Evolutionary conservation across 2,797 vertebrate genomes (phyloP), one percentile per base, ranked within the genome.

Genomic region (Heterohyrax brucei): DNA sequence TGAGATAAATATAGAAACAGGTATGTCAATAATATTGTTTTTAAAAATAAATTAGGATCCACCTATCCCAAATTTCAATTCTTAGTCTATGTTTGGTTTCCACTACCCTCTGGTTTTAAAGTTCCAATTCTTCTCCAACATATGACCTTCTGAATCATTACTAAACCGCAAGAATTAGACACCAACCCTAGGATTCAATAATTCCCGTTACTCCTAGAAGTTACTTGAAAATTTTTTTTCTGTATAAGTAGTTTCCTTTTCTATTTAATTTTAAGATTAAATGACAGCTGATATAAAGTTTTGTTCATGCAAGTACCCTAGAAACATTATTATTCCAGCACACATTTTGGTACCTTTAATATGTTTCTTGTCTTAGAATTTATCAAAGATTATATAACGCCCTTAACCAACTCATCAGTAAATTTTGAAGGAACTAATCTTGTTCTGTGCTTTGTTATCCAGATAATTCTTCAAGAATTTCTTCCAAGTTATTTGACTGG

Each of bases 201-300:
- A 30, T 7, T 7, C 2, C 19, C 10, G 44, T 10, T 46, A 81
- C 84, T 73, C 18, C 8, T 72, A 44, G 33, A 48, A 61, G 3
- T 8, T 59, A 70, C 84, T 88, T 68, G 24, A 3, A 56, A 56
- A 18, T 61, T 30, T 24, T 1, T 8, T 44, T 21, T 44, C 16
- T 8, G 39, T 39, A 44, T 68, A 48, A 21, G 53, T 81, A 33
- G 2, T n/a, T 5, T 62, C 80, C 28, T 33, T 89, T 92, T 53
- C 24, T 62, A 12, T 68, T 95, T 24, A 79, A 93, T 66, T 84
- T 92, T 82, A 81, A 48, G 28, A 33, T 56, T 87, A 85, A 94
- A 81, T 77, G 21, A 87, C 18, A 95, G 6, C 22, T 61, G 53
- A 48, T 28, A 4, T 46, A 76, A 91, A 82, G 3, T 70, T 72